Percentiles rank a stretch among this genome's conserved stretches.
These are phyloP conservation scores for Papilio elwesi DNA, from an alignment of 2,888 invertebrate genomes.

Conservation along the genomic window DNA sequence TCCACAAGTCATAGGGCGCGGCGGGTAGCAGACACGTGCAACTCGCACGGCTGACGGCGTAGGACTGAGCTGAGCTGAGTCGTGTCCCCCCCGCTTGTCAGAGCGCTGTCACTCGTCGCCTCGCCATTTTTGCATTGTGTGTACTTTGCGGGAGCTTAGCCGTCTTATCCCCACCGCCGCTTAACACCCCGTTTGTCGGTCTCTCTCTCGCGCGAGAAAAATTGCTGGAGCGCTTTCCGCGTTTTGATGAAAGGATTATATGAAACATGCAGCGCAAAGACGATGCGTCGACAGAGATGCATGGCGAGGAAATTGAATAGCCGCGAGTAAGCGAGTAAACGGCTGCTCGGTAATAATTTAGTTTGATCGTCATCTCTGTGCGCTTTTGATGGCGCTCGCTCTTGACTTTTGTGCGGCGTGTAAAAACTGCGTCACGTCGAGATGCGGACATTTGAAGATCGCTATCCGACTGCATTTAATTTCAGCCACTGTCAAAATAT, in stretches of 20 bases:
- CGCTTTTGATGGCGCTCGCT: constrained; percentile 43
- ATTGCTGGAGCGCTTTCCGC: constrained; percentile 75
- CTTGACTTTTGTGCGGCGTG: constrained; percentile 39
- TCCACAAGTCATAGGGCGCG: constrained; percentile 65
- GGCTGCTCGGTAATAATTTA: constrained; percentile 73
- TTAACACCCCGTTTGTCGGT: constrained; percentile 80
- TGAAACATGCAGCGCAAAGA: constrained; percentile 79
- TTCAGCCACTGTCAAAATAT: constrained; percentile 30
- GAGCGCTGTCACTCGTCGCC: constrained; percentile 81
- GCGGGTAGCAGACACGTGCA: constrained; percentile 55
- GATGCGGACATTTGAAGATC: constrained; percentile 27
- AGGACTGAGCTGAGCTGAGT: constrained; percentile 66
- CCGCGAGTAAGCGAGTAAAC: constrained; percentile 62
- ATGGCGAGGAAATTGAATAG: constrained; percentile 79
- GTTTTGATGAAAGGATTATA: constrained; percentile 82
- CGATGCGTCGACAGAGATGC: constrained; percentile 75
- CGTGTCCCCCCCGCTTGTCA: constrained; percentile 66
- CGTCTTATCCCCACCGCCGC: constrained; percentile 84
- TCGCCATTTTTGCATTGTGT: constrained; percentile 85
- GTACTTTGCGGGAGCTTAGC: constrained; percentile 84
- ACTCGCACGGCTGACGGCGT: constrained; percentile 62
- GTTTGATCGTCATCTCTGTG: constrained; percentile 61
- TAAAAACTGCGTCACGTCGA: constrained; percentile 34
- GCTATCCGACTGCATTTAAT: constrained; percentile 31
- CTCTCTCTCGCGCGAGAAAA: constrained; percentile 76